phyloP scores from a whole-genome alignment of 2,888 invertebrate genomes.

The Cryptus viduatorius region DNA sequence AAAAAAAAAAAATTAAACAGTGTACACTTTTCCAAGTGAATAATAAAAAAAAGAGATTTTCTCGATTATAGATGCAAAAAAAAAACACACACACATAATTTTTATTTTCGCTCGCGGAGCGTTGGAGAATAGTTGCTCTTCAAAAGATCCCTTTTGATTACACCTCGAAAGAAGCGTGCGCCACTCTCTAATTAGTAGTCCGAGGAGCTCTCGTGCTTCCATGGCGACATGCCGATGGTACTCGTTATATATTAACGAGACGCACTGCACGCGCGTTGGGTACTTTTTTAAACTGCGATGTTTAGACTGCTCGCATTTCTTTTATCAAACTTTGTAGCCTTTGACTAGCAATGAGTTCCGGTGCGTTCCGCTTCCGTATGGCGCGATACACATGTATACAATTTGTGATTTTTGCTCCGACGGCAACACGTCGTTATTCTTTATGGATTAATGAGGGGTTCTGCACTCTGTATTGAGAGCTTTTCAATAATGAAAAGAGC shows the following conservation, averaged over 20 bases:
- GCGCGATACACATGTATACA: too few relatives aligned
- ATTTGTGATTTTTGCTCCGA: too few relatives aligned
- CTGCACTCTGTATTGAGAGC: too few relatives aligned
- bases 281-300: neutral
- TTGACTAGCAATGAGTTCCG: too few relatives aligned
- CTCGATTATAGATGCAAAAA: too few relatives aligned
- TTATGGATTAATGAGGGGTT: too few relatives aligned
- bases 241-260: neutral
- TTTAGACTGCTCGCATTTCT: neutral
- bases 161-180: conserved; percentile 1
- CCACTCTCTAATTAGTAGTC: conserved; percentile 45
- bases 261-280: neutral
- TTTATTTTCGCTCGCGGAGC: neutral
- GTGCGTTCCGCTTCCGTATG: too few relatives aligned
- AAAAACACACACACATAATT: neutral
- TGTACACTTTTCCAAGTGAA: neutral
- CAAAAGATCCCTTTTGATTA: conserved; percentile 6
- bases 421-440: too few relatives aligned
- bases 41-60: too few relatives aligned
- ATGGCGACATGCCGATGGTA: neutral
- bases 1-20: conserved; percentile 1
- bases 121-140: neutral
- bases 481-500: too few relatives aligned
- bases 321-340: neutral
- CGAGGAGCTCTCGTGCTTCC: conserved; percentile 40